These are phyloP conservation scores for Trematomus bernacchii DNA, from an alignment of 2,797 vertebrate genomes.

Conservation along the genomic window DNA sequence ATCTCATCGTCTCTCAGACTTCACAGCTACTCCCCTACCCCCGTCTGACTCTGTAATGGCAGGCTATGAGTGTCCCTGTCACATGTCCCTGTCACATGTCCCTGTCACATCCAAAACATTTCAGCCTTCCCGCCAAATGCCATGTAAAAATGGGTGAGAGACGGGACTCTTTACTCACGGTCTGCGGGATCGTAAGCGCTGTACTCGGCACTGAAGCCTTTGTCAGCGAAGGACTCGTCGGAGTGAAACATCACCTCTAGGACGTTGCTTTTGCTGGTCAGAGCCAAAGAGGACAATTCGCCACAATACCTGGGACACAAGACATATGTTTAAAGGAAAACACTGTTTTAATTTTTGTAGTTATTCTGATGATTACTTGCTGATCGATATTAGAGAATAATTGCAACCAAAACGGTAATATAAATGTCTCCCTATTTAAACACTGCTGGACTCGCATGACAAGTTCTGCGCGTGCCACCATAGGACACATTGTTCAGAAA, in stretches of 20 bases:
- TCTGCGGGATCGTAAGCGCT: constrained; percentile 78
- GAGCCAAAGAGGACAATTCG: constrained; percentile 70
- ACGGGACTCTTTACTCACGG: constrained; percentile 77
- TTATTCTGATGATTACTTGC: neutral
- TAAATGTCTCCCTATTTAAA: too few species aligned
- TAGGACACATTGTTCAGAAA: too few species aligned
- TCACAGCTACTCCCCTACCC: constrained; percentile 29
- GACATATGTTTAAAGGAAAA: neutral
- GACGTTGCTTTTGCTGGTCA: constrained; percentile 71
- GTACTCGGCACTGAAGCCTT: constrained; percentile 84
- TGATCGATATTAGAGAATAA: neutral
- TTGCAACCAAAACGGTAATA: neutral
- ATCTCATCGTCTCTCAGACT: constrained; percentile 28
- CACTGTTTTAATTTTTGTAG: neutral
- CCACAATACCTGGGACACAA: constrained; percentile 83
- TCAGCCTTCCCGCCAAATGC: constrained; percentile 23
- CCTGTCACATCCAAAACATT: too few species aligned
- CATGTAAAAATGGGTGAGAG: constrained; percentile 15
- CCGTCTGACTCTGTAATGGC: constrained; percentile 37
- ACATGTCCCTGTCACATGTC: constrained; percentile 24
- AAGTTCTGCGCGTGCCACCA: too few species aligned
- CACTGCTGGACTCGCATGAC: too few species aligned
- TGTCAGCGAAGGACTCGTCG: constrained; percentile 84
- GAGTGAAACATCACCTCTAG: constrained; percentile 82
- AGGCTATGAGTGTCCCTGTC: constrained; percentile 46